These are phyloP conservation scores for Polypterus senegalus DNA, from an alignment of 2,113 vertebrate species.

Conservation along the genomic window DNA sequence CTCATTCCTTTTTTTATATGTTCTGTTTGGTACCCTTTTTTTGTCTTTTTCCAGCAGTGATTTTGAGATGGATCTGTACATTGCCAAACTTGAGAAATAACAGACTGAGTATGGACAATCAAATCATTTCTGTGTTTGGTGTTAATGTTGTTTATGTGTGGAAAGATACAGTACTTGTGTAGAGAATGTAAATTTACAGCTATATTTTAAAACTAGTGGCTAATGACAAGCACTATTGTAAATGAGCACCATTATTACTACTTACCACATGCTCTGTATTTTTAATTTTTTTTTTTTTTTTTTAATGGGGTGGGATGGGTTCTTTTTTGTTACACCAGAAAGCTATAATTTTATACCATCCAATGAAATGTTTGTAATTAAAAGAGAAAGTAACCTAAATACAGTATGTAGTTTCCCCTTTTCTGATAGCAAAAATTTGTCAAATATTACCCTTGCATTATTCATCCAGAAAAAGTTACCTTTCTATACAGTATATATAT, in stretches of 20 bases:
- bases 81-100: slow-evolving; percentile 80
- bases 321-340: slow-evolving; percentile 27
- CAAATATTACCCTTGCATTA: too few relatives aligned
- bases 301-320: too few relatives aligned
- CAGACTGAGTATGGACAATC: slow-evolving; percentile 97
- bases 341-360: slow-evolving; percentile 46
- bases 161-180: slow-evolving; percentile 97
- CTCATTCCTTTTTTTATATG: slow-evolving; percentile 98
- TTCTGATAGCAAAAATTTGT: slow-evolving; percentile 37
- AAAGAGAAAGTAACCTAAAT: slow-evolving; percentile 45
- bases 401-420: slow-evolving; percentile 55
- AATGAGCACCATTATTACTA: slow-evolving; percentile 89
- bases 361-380: slow-evolving; percentile 66
- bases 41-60: slow-evolving; percentile 57
- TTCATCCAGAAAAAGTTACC: too few relatives aligned
- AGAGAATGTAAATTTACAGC: slow-evolving; percentile 99
- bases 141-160: slow-evolving; percentile 97
- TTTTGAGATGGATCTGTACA: slow-evolving; percentile 85
- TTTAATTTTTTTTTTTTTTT: slow-evolving; percentile 57
- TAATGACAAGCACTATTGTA: slow-evolving; percentile 96
- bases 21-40: slow-evolving; percentile 72
- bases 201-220: slow-evolving; percentile 99
- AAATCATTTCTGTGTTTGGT: slow-evolving; percentile 95
- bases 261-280: slow-evolving; percentile 57
- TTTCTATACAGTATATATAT: too few relatives aligned